Evolutionary conservation across 2,888 invertebrate species (phyloP), one percentile per base, ranked within the genome.

Genomic region (Macrosoma leucophasiata): DNA sequence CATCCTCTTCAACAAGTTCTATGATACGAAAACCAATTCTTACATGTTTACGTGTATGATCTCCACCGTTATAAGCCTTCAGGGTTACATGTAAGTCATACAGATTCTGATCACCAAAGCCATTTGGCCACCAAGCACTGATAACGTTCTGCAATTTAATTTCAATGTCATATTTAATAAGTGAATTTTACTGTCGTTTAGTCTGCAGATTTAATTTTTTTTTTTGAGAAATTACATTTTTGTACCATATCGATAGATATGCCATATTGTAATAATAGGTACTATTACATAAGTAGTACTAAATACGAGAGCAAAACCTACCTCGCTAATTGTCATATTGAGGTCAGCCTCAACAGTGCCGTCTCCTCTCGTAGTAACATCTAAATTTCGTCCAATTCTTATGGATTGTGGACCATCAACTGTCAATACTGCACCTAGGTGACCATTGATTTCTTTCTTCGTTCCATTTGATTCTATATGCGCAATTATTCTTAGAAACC

Each of bases 61-160:
- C 75, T 1, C 72, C 58, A 1, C 41, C 48, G 13, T 58, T 52
- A 1, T 54, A 52, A 13, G 63, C 71, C 9, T 48, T 55, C 21
- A 88, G 84, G 1, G 76, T 77, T 1, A 90, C 81, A 33, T 77
- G 76, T 27, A 95, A 59, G 4, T 85, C 72, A 59, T 98, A 98
- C 3, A 98, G 73, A 1, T 86, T 85, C 62, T 94, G 96, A 1
- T 86, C 67, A 1, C 97, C 97, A 55, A 90, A 93, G 12, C 96
- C 97, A 71, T 96, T 97, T 0, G 98, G 98, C 97, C 97, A 98
- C 98, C 98, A 98, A 11, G 86, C 44, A 7, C 69, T 62, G 12
- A 84, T 48, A 8, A 63, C 51, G 37, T 81, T 75, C 82, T 84
- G 46, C 12, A 51, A 62, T 20, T 23, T 26, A 24, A 19, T 14